phyloP scores from a whole-genome alignment of 2,888 invertebrate species.

The Polietes domitor region DNA sequence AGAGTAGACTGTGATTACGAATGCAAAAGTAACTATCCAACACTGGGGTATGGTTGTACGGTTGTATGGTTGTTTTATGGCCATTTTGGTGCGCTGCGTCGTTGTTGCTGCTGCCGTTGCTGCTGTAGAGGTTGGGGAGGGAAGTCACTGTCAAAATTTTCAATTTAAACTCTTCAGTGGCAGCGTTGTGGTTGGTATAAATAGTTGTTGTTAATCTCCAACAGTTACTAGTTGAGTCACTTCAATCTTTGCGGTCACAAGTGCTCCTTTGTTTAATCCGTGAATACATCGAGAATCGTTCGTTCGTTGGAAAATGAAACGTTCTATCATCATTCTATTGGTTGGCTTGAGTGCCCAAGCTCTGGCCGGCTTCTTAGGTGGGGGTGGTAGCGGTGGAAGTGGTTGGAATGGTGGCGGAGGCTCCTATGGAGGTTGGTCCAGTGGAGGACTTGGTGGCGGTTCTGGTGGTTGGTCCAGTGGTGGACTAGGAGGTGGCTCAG shows the following conservation, averaged over 20 bases:
- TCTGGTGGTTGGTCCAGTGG: constrained; percentile 52
- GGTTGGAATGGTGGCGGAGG: constrained; percentile 62
- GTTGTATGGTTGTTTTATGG: constrained; percentile 38
- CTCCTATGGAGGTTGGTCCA: constrained; percentile 55
- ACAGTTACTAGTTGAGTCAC: constrained; percentile 67
- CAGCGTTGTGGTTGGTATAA: constrained; percentile 65
- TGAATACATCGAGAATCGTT: constrained; percentile 11
- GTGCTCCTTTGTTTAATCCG: constrained; percentile 28
- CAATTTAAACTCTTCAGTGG: constrained; percentile 40
- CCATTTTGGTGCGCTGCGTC: neutral
- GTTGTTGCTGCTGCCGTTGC: constrained; percentile 5
- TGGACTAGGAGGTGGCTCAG: constrained; percentile 63
- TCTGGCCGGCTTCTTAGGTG: constrained; percentile 69
- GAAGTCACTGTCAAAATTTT: constrained; percentile 55
- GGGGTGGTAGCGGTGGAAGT: constrained; percentile 68
- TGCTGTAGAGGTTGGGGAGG: constrained; percentile 29
- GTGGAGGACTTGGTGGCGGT: constrained; percentile 55
- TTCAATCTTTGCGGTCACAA: constrained; percentile 60
- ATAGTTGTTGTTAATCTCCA: constrained; percentile 65
- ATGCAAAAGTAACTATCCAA: constrained; percentile 15
- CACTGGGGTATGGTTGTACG: constrained; percentile 16
- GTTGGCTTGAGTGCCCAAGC: constrained; percentile 65
- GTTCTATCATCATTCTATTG: constrained; percentile 65
- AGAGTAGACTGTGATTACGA: neutral
- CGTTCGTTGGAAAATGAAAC: constrained; percentile 62